Conservation (phyloP, 2,888 invertebrate genomes). For the Eupithecia abbreviata region DNA sequence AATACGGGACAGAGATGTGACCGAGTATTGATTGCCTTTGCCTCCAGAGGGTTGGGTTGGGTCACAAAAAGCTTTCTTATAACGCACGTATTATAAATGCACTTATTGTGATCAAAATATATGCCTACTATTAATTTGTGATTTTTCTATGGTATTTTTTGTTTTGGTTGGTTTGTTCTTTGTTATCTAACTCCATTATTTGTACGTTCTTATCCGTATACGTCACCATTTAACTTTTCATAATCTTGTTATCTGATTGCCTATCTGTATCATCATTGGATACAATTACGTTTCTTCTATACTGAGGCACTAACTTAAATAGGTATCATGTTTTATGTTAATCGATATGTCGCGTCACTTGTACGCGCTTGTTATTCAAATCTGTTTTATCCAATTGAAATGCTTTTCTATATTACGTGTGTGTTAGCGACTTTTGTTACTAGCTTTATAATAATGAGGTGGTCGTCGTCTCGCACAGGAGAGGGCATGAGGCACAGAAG, state of each 20-base stretch:
- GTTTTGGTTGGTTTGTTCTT: neutral
- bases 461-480: conserved; percentile 61
- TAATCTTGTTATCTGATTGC: conserved; percentile 9
- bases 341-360: conserved; percentile 67
- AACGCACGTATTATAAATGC: conserved; percentile 10
- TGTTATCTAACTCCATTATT: neutral
- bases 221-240: conserved; percentile 1
- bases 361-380: conserved; percentile 58
- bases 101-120: neutral
- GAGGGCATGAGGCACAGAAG: conserved; percentile 73
- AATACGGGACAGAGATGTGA: conserved; percentile 80
- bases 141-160: neutral
- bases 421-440: conserved; percentile 59
- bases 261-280: conserved; percentile 6
- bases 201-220: conserved; percentile 1
- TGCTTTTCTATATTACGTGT: conserved; percentile 54
- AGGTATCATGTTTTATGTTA: conserved; percentile 36
- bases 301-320: neutral
- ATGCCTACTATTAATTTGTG: neutral
- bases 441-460: conserved; percentile 56
- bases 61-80: conserved; percentile 41
- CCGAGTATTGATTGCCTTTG: conserved; percentile 82
- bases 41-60: conserved; percentile 23
- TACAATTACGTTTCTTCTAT: conserved; percentile 1
- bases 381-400: conserved; percentile 66